These are phyloP conservation scores for Periophthalmodon schlosseri DNA, from an alignment of 2,113 vertebrate species.

Conservation along the genomic window DNA sequence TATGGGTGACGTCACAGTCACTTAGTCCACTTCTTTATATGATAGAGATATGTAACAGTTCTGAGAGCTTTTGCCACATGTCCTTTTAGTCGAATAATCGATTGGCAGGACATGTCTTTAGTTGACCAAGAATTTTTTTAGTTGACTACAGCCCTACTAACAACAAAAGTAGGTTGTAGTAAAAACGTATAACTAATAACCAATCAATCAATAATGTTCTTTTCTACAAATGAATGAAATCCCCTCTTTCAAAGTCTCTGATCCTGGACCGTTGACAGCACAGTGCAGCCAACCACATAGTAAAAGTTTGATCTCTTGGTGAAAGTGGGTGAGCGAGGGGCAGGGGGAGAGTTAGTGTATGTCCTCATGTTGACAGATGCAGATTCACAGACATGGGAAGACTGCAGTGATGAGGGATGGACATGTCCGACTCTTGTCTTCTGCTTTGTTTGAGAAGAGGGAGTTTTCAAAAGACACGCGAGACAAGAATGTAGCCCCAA, in stretches of 20 bases:
- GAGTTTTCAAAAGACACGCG: not conserved
- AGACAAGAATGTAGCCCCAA: not conserved
- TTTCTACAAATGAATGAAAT: not conserved
- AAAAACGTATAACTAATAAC: not conserved
- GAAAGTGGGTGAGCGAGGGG: not conserved
- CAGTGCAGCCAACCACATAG: not conserved
- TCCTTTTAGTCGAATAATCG: no score
- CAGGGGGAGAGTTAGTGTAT: not conserved
- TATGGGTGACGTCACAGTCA: no score
- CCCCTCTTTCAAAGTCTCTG: not conserved
- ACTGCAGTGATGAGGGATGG: not conserved
- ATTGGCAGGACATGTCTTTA: no score
- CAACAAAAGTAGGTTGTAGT: not conserved
- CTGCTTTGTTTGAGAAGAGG: not conserved
- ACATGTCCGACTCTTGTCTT: slow-evolving; percentile 5
- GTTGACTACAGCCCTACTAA: not conserved
- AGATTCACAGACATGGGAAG: not conserved
- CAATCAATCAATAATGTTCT: not conserved
- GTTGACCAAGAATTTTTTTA: no score
- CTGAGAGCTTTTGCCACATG: no score
- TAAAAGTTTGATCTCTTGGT: not conserved
- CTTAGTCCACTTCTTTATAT: no score
- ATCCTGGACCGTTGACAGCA: not conserved
- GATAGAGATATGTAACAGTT: no score
- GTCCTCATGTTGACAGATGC: not conserved